Evolutionary conservation across 2,113 vertebrate genomes (phyloP).

Genomic region (Benitochromis conjunctus): DNA sequence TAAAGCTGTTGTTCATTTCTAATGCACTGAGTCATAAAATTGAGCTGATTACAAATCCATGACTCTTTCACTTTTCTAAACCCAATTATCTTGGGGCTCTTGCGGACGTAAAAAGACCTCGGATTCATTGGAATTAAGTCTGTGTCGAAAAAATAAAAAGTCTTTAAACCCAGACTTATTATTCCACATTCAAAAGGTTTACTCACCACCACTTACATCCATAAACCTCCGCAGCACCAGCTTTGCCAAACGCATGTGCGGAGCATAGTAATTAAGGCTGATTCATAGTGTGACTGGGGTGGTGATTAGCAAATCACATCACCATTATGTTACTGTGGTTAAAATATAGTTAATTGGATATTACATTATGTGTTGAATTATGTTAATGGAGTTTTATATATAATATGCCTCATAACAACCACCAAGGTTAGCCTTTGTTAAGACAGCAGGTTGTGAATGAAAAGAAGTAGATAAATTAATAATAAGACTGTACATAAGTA

Average conservation of each 20-base stretch:
- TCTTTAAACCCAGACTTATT: slow-evolving; percentile 13
- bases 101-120: slow-evolving; percentile 6
- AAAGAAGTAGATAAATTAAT: not conserved
- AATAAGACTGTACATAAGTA: not conserved
- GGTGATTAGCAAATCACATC: slow-evolving; percentile 47
- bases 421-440: not conserved
- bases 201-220: slow-evolving; percentile 12
- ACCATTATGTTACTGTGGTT: slow-evolving; percentile 28
- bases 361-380: slow-evolving; percentile 39
- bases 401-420: not conserved
- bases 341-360: slow-evolving; percentile 37
- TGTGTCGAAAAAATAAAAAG: not conserved
- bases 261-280: slow-evolving; percentile 40
- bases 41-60: slow-evolving; percentile 12
- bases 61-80: slow-evolving; percentile 23
- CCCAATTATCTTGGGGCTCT: slow-evolving; percentile 5
- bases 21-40: slow-evolving; percentile 6
- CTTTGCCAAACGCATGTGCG: slow-evolving; percentile 1
- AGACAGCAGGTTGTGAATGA: not conserved
- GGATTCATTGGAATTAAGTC: slow-evolving; percentile 34
- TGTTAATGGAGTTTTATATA: slow-evolving; percentile 10
- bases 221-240: not conserved
- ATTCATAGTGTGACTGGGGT: slow-evolving; percentile 37
- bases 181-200: slow-evolving; percentile 19
- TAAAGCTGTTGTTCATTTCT: slow-evolving; percentile 10